Evolutionary conservation across 2,113 vertebrate species (phyloP).

Genomic region (Sula dactylatra): DNA sequence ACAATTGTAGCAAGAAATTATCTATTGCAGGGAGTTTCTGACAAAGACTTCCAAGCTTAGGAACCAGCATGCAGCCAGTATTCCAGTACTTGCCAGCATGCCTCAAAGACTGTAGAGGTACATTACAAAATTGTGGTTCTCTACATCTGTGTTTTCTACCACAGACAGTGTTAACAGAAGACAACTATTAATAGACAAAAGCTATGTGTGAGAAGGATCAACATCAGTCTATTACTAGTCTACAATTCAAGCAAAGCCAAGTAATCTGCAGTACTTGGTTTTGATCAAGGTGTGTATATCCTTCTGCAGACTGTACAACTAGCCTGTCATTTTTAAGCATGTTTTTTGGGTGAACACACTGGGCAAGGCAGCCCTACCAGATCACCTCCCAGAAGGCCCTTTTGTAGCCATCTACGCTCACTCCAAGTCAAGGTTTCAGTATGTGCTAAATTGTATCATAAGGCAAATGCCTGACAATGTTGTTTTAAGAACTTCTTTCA

Average conservation of each 20-base stretch:
- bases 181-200: not conserved
- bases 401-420: not conserved
- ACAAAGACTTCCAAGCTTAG: not conserved
- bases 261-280: not conserved
- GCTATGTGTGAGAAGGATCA: too few species aligned
- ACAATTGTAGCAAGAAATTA: not conserved
- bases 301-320: not conserved
- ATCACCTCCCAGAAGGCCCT: not conserved
- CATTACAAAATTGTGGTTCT: not conserved
- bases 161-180: not conserved
- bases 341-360: not conserved
- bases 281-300: not conserved
- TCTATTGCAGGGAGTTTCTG: not conserved
- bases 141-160: not conserved
- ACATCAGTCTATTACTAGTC: not conserved
- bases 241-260: not conserved
- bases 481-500: not conserved
- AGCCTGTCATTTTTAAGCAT: not conserved
- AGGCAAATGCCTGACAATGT: not conserved
- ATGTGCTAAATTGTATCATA: not conserved
- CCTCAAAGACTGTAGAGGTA: not conserved
- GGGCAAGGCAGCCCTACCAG: not conserved
- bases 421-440: not conserved
- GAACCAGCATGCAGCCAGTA: not conserved
- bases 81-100: not conserved